Evolutionary conservation across 2,797 vertebrate species (phyloP), one percentile per base, ranked within the genome.

Genomic region (Silurus lanzhouensis): DNA sequence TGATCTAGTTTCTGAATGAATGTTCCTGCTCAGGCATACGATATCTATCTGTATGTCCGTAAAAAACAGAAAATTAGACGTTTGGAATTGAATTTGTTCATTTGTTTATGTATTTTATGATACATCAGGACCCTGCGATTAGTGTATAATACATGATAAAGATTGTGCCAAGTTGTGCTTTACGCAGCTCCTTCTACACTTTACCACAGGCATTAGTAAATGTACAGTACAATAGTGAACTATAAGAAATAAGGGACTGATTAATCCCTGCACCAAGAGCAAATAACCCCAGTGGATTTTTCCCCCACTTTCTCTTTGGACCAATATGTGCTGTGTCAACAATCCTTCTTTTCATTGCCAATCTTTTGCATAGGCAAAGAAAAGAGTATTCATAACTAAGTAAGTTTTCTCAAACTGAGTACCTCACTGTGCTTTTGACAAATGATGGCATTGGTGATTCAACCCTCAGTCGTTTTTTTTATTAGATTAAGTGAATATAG

Each of bases 371-470:
- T 48, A 46, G 70, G 70, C 46, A 60, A 67, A 85, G 75, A 88
- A 88, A 87, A 87, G 83, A 66, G 66, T 84, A 87, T 88, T 88
- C 86, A 87, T 86, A 67, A 76, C 81, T 72, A 48, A 68, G 78
- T 31, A 82, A 27, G 44, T 81, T 80, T 63, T 68, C 46, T 75
- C 63, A 78, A 66, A 58, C 20, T 77, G 13, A 71, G 67, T 75
- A 48, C 61, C 55, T 46, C 31, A 72, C 77, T 82, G 57, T 66
- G 61, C 66, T 38, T 84, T 77, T 63, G 78, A 80, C 60, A 81
- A 55, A 63, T n/a, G 13, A 74, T 67, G 31, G 52, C 74, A 57
- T 82, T 87, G 74, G 83, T 71, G 72, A 48, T 8, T 75, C 52
- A n/a, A 75, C 71, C 31, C 19, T n/a, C 13, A 57, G 46, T 15